A percentile compares a stretch with the other conserved stretches of the same genome.
These are phyloP conservation scores for Drosophila tristis DNA, from an alignment of 1,140 invertebrate genomes.

Conservation along the genomic window DNA sequence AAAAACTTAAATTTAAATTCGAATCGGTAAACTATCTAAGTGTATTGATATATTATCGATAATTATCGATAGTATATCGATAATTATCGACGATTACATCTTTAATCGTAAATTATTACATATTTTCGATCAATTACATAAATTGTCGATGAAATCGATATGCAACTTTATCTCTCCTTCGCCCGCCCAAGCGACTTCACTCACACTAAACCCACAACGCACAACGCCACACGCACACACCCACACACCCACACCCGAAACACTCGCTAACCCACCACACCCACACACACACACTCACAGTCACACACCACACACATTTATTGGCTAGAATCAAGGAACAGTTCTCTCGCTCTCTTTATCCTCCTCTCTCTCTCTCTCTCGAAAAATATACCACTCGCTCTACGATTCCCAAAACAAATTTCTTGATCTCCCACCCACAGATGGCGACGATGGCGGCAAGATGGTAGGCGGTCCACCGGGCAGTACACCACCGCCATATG, in stretches of 20 bases:
- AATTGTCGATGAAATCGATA: too few relatives aligned
- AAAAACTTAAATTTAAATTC: too few relatives aligned
- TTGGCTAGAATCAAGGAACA: constrained; percentile 44
- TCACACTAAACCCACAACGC: constrained; percentile 24
- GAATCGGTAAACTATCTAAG: too few relatives aligned
- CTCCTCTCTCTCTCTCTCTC: constrained; percentile 16
- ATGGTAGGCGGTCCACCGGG: constrained; percentile 85
- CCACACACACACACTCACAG: constrained; percentile 26
- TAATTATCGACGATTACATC: too few relatives aligned
- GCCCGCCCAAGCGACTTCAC: constrained; percentile 1
- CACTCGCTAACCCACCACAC: constrained; percentile 32
- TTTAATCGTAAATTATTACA: too few relatives aligned
- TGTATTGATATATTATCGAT: too few relatives aligned
- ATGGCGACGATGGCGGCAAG: constrained; percentile 85
- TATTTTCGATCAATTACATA: too few relatives aligned
- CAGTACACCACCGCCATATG: constrained; percentile 85
- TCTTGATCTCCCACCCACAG: constrained; percentile 70
- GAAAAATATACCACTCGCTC: constrained; percentile 4
- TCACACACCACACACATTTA: constrained; percentile 26
- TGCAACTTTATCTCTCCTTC: constrained; percentile 15
- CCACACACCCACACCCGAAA: constrained; percentile 22
- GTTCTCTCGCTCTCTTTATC: constrained; percentile 29
- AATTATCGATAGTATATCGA: too few relatives aligned
- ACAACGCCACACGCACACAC: background rate
- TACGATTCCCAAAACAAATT: constrained; percentile 15